These are phyloP conservation scores for Lepilemur septentrionalis DNA, from an alignment of 2,797 vertebrate genomes.

Conservation along the genomic window DNA sequence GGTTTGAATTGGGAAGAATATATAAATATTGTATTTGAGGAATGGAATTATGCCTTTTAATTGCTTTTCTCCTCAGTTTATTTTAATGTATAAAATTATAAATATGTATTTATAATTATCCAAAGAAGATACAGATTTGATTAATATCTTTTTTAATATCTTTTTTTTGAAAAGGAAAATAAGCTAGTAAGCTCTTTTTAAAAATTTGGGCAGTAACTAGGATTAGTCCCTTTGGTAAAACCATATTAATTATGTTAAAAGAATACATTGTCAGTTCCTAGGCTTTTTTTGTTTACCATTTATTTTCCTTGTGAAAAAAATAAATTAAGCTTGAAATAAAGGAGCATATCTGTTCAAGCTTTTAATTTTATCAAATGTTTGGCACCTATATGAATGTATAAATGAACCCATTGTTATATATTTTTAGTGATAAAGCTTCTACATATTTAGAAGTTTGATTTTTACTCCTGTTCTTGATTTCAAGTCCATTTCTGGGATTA, in stretches of 20 bases:
- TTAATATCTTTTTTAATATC: not conserved
- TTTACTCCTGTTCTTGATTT: conserved; percentile 37
- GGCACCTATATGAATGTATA: not conserved
- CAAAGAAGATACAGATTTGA: not conserved
- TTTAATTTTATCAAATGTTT: conserved; percentile 40
- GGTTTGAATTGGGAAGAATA: conserved; percentile 51
- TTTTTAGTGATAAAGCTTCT: conserved; percentile 30
- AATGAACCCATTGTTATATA: not conserved
- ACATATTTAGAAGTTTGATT: conserved; percentile 6
- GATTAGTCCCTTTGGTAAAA: not conserved
- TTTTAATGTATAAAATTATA: conserved; percentile 36
- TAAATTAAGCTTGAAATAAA: conserved; percentile 40
- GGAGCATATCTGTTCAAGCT: not conserved
- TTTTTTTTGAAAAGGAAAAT: not conserved
- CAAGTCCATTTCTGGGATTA: not conserved
- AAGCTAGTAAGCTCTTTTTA: not conserved
- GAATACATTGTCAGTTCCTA: not conserved
- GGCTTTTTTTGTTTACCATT: conserved; percentile 20
- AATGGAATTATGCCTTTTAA: conserved; percentile 37
- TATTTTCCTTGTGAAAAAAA: conserved; percentile 33
- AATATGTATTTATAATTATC: not conserved
- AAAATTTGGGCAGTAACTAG: not conserved
- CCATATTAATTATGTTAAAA: conserved; percentile 44
- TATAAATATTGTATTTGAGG: conserved; percentile 25
- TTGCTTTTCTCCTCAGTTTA: not conserved